phyloP scores from a whole-genome alignment of 1,140 invertebrate species.

The Tribolium castaneum region DNA sequence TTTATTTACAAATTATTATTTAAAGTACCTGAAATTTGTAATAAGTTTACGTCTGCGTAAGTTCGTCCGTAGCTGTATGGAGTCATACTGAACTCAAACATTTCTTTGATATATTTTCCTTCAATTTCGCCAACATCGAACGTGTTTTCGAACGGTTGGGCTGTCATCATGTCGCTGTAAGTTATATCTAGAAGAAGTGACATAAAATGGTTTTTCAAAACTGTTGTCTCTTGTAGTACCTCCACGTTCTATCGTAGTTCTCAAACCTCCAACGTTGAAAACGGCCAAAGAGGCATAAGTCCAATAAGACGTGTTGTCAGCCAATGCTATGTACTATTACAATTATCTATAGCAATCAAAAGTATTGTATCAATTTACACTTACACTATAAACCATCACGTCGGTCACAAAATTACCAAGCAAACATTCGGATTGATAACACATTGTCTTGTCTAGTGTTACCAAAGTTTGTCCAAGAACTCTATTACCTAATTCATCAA shows the following conservation, averaged over 20 bases:
- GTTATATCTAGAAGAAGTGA: slow-evolving; percentile 61
- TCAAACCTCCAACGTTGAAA: slow-evolving; percentile 77
- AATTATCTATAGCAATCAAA: slow-evolving; percentile 36
- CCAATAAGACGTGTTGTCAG: slow-evolving; percentile 67
- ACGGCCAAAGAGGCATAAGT: slow-evolving; percentile 76
- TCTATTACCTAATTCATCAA: slow-evolving; percentile 70
- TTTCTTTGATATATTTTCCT: slow-evolving; percentile 66
- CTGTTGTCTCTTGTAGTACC: slow-evolving; percentile 55
- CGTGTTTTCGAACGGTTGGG: slow-evolving; percentile 70
- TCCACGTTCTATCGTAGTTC: slow-evolving; percentile 69
- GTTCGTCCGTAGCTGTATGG: slow-evolving; percentile 58
- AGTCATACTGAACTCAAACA: slow-evolving; percentile 64
- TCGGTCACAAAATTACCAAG: slow-evolving; percentile 81
- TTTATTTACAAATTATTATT: background rate
- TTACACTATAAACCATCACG: slow-evolving; percentile 72
- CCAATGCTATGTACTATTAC: slow-evolving; percentile 62
- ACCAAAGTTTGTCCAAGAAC: slow-evolving; percentile 71
- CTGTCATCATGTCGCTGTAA: slow-evolving; percentile 67
- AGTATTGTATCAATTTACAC: slow-evolving; percentile 49
- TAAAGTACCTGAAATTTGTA: slow-evolving; percentile 64
- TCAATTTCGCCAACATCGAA: slow-evolving; percentile 67
- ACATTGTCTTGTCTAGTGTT: slow-evolving; percentile 68
- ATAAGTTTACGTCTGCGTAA: slow-evolving; percentile 66
- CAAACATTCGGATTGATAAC: slow-evolving; percentile 76
- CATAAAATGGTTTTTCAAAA: background rate